phyloP scores from a whole-genome alignment of 2,797 vertebrate genomes.

The Numenius phaeopus region DNA sequence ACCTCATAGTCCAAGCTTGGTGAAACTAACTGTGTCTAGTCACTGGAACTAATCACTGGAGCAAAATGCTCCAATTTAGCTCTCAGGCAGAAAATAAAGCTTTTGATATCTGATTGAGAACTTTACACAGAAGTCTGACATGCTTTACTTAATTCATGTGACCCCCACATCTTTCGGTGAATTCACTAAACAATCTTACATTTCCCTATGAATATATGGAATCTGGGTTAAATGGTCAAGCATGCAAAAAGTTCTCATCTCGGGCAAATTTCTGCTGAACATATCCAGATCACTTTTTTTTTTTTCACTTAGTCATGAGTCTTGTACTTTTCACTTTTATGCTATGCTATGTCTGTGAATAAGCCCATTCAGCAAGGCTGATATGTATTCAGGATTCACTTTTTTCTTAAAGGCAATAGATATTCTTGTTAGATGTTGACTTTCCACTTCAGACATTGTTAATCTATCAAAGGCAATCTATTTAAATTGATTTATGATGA shows the following conservation, averaged over 20 bases:
- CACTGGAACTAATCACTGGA: slow-evolving; percentile 6
- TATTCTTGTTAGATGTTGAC: not conserved
- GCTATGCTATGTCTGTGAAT: not conserved
- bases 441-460: not conserved
- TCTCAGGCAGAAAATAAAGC: not conserved
- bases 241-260: not conserved
- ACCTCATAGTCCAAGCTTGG: not conserved
- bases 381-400: not conserved
- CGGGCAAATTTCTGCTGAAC: not conserved
- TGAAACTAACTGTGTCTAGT: not conserved
- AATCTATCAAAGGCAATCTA: not conserved
- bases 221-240: not conserved
- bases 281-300: not conserved
- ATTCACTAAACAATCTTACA: not conserved
- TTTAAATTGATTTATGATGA: not conserved
- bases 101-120: not conserved
- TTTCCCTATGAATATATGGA: not conserved
- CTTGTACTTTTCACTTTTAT: not conserved
- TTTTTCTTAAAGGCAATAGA: not conserved
- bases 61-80: not conserved
- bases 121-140: not conserved
- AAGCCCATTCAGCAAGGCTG: not conserved
- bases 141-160: not conserved
- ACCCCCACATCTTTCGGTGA: not conserved
- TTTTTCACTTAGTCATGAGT: not conserved